Conservation (phyloP, 2,113 vertebrate species). For the Lophotis ruficrista region DNA sequence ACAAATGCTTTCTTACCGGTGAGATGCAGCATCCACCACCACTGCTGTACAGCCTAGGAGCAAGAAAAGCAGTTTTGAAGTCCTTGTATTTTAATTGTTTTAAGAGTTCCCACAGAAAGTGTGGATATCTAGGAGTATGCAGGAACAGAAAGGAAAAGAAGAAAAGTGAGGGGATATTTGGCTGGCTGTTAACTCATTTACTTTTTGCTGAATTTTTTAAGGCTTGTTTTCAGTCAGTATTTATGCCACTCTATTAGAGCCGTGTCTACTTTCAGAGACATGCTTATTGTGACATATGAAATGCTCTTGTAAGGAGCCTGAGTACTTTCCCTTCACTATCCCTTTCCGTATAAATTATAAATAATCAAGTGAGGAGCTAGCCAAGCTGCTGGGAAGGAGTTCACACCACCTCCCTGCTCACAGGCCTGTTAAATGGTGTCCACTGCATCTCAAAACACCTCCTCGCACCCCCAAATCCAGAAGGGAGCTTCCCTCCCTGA, state of each 20-base stretch:
- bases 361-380: neutral
- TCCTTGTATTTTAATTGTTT: neutral
- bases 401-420: neutral
- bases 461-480: neutral
- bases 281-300: neutral
- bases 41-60: neutral
- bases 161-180: rapidly evolving
- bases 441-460: neutral
- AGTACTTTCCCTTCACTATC: neutral
- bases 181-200: neutral
- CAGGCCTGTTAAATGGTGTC: neutral
- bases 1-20: neutral
- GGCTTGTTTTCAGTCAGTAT: neutral
- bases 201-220: neutral
- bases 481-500: neutral
- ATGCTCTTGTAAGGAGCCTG: neutral
- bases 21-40: neutral
- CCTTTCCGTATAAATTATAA: neutral
- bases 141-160: neutral
- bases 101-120: neutral
- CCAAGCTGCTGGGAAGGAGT: neutral
- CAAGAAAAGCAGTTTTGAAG: neutral
- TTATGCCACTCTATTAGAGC: neutral
- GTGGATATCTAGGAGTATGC: neutral
- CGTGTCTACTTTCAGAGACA: neutral